Percentiles rank a stretch among this genome's conserved stretches.
Conservation (phyloP, 2,888 invertebrate genomes). For the Caenorhabditis sulstoni region DNA sequence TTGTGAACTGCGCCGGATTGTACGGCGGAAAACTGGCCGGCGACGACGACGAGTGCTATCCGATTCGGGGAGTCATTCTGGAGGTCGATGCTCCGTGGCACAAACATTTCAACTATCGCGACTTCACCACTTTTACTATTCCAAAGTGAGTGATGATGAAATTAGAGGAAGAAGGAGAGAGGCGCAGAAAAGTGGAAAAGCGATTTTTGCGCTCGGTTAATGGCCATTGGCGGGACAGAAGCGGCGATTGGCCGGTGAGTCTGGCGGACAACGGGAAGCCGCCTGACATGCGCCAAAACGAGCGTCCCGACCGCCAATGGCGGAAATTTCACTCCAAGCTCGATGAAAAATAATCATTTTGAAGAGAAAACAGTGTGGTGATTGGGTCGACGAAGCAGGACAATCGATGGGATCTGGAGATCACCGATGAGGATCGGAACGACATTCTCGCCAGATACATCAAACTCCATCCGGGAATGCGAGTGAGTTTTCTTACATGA, state of each 20-base stretch:
- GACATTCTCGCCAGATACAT: conserved; percentile 72
- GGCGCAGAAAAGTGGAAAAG: no score
- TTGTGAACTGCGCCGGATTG: conserved; percentile 82
- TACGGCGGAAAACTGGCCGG: conserved; percentile 80
- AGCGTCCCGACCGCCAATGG: no score
- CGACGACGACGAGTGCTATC: conserved; percentile 80
- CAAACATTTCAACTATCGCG: conserved; percentile 87
- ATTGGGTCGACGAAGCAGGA: conserved; percentile 73
- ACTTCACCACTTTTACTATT: conserved; percentile 72
- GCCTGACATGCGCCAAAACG: no score
- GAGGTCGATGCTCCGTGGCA: conserved; percentile 89
- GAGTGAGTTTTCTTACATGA: conserved; percentile 45
- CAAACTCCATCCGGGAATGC: conserved; percentile 71
- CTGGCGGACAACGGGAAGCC: no score
- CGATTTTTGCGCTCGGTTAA: no score
- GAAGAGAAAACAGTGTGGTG: conserved; percentile 67
- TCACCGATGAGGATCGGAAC: conserved; percentile 71
- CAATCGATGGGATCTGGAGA: conserved; percentile 65
- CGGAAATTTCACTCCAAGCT: no score
- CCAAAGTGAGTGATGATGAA: conserved; percentile 66
- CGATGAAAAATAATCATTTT: no score
- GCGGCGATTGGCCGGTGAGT: no score
- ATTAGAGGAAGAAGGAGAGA: no score
- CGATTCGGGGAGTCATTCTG: conserved; percentile 74
- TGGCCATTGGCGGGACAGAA: no score